phyloP scores from a whole-genome alignment of 1,140 invertebrate species.

The Tetragnatha versicolor region DNA sequence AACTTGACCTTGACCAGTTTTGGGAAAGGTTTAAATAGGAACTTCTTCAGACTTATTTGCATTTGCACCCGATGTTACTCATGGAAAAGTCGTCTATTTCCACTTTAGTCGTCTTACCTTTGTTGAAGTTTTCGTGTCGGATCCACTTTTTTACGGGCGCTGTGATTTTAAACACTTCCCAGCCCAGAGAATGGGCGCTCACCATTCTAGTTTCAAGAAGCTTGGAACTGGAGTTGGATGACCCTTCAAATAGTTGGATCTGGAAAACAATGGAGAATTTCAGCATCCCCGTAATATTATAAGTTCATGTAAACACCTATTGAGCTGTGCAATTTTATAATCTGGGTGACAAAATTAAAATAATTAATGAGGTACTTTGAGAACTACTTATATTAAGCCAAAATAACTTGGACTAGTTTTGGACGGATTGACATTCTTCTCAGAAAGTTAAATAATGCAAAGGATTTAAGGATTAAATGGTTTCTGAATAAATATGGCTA shows the following conservation, averaged over 20 bases:
- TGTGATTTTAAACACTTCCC: conserved; percentile 70
- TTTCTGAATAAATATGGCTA: too few relatives aligned
- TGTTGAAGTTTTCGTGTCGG: conserved; percentile 60
- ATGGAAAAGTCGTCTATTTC: not conserved
- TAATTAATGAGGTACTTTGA: not conserved
- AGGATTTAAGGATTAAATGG: too few relatives aligned
- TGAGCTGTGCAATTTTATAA: not conserved
- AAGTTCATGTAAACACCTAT: not conserved
- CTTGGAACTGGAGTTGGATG: not conserved
- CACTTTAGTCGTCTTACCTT: conserved; percentile 56
- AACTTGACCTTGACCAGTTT: not conserved
- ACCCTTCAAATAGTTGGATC: conserved; percentile 58
- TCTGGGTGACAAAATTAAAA: not conserved
- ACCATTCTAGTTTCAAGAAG: conserved; percentile 65
- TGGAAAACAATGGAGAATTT: not conserved
- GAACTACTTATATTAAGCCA: not conserved
- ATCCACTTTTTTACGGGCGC: conserved; percentile 66
- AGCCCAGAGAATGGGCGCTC: conserved; percentile 68
- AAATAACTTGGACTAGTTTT: not conserved
- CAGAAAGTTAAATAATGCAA: not conserved
- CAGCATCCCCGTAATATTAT: not conserved
- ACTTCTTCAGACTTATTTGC: not conserved
- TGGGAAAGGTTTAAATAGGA: not conserved
- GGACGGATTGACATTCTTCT: not conserved
- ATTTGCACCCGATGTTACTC: not conserved